Evolutionary conservation across 2,797 vertebrate genomes (phyloP).

Genomic region (Triplophysa bombifrons): DNA sequence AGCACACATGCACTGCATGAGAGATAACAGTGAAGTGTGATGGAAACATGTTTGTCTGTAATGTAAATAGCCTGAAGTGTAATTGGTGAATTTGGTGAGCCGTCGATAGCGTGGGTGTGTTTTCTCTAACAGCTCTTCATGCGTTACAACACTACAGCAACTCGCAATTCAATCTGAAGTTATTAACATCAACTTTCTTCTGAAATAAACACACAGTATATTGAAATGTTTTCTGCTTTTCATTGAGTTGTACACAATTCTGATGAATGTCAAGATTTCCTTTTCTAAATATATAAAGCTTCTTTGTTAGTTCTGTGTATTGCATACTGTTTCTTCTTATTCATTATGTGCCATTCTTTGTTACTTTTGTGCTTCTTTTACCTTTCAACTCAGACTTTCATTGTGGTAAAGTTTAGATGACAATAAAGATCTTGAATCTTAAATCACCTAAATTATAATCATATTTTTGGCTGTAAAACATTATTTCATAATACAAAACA

Average conservation of each 20-base stretch:
- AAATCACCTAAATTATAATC: no score
- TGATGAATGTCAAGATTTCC: no score
- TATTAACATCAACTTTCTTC: conserved; percentile 30
- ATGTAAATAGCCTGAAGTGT: conserved; percentile 60
- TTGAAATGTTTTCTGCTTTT: not conserved
- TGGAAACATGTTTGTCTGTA: conserved; percentile 45
- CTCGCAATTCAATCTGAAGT: conserved; percentile 52
- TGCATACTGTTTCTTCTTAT: not conserved
- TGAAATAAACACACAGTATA: no score
- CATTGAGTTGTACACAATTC: not conserved
- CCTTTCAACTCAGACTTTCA: not conserved
- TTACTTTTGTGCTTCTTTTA: not conserved
- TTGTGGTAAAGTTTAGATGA: no score
- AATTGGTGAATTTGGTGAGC: conserved; percentile 61
- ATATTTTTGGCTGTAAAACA: no score
- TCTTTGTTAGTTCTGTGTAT: not conserved
- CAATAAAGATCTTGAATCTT: no score
- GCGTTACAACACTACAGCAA: conserved; percentile 56
- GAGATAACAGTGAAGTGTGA: not conserved
- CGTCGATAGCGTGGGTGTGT: conserved; percentile 55
- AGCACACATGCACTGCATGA: not conserved
- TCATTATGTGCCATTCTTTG: not conserved
- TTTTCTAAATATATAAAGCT: no score
- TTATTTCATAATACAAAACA: no score
- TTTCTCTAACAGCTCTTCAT: conserved; percentile 61